Base-by-base conservation (phyloP, 2,888 invertebrate species). In the Aphidius colemani region DNA sequence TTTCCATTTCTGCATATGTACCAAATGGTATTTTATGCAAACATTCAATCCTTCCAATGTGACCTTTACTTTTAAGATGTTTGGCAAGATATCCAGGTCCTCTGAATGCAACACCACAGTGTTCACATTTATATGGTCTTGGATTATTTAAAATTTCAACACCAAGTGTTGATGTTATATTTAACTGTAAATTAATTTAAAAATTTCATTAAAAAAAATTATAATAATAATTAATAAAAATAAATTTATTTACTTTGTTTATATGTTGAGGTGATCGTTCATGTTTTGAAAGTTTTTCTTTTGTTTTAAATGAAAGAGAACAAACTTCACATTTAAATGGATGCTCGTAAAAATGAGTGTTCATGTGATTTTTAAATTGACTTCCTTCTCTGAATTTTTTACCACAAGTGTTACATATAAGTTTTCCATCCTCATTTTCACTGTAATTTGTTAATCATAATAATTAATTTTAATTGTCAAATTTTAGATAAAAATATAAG, bases 41-140 rank as follows among this genome's bases (percentile, higher is more conserved):
- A 79, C 94, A 94, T 82, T 97, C 97, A 69, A 97, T 85, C 74
- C 94, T 91, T 89, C 94, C 94, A 49, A 97, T 95, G 79, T 98
- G 98, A 88, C 94, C 93, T 85, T 96, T 96, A 69, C 96, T 96
- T 64, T 98, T 89, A 67, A 98, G 86, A 85, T 99, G 98, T 83
- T 98, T 98, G 0, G 97, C 96, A 75, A 99, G 85, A 83, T 98
- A 98, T 0, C 98, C 98, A 77, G 96, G 96, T 76, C 97, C 97
- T 73, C 95, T 88, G 82, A 99, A 98, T 8, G 96, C 97, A 71
- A 96, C 94, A 79, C 94, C 94, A 82, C 98, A 98, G 78, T 98
- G 96, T 18, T 90, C 90, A 84, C 98, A 98, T 77, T 96, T 94
- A 82, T 96, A 98, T 11, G 98, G 97, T 59, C 98, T 87, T 3